Evolutionary conservation across 2,888 invertebrate species (phyloP).

Genomic region (Platypus cylindrus): DNA sequence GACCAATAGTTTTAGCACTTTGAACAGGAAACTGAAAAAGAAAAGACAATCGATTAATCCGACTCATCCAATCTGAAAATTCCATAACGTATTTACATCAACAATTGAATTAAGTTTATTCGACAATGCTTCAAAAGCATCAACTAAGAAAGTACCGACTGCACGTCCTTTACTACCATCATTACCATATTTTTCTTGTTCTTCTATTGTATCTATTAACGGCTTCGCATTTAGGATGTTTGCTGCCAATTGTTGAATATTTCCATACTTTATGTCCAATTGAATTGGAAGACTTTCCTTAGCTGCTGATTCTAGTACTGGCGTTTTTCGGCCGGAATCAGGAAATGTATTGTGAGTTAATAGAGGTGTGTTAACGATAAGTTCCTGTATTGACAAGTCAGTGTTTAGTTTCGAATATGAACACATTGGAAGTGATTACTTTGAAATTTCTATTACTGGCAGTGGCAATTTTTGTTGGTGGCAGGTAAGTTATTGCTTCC

Average conservation of each 20-base stretch:
- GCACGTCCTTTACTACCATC: conserved; percentile 53
- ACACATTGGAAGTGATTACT: too few relatives aligned
- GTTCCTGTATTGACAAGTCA: conserved; percentile 5
- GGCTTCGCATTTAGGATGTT: conserved; percentile 44
- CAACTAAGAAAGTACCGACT: conserved; percentile 51
- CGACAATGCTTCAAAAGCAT: conserved; percentile 50
- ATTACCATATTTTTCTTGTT: conserved; percentile 71
- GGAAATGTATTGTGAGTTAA: too few relatives aligned
- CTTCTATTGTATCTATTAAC: conserved; percentile 60
- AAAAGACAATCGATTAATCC: conserved; percentile 4
- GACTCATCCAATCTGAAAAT: not conserved
- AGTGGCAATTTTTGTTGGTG: too few relatives aligned
- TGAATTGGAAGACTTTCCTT: conserved; percentile 26
- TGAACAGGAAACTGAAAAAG: conserved; percentile 24
- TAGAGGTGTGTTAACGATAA: conserved; percentile 11
- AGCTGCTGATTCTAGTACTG: conserved; percentile 22
- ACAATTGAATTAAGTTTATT: conserved; percentile 28
- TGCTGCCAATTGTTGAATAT: conserved; percentile 27
- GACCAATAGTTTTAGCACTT: conserved; percentile 21
- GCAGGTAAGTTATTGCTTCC: too few relatives aligned
- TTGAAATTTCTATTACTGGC: too few relatives aligned
- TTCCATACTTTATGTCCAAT: conserved; percentile 27
- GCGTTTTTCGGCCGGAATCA: conserved; percentile 27
- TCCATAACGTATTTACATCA: conserved; percentile 23
- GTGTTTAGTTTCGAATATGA: not conserved